Base-by-base conservation (phyloP, 2,888 invertebrate genomes). In the Octonoba sinensis region DNA sequence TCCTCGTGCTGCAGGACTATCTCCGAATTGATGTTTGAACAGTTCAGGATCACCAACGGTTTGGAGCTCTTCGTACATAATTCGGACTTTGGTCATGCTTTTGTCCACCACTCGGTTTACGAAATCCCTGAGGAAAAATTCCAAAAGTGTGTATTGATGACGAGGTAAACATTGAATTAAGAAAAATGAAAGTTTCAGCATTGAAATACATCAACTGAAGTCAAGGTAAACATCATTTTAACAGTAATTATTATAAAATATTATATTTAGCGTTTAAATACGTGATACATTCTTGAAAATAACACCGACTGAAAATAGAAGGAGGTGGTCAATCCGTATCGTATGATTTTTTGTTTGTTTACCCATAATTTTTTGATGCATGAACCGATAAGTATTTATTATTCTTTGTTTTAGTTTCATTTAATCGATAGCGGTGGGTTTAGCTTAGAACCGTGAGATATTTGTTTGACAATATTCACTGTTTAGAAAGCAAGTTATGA, bases 21-120 rank as follows among this genome's bases (percentile, higher is more conserved):
- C 79, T 0, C 82, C 83, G 15, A 83, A 77, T 3, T 85, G 85
- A 24, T 73, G 77, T 64, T 83, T 79, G 75, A 84, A 85, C 8
- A 85, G 75, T 20, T 84, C 85, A 12, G 85, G 85, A 79, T 85
- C 85, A 12, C 81, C 84, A 22, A 85, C 85, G 0, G 85, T 85
- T 18, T 85, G 85, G n/a, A 85, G 57, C 46, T 85, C 85, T 54
- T 85, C 85, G 44, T 85, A 85, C 83, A 85, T 84, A 15, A 85
- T 73, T 44, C 79, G 82, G 3, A 85, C 83, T 59, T 79, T 84
- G 22, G 60, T 74, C 69, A 84, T 84, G 36, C 84, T 84, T 18
- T 84, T 82, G 47, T 85, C 84, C 11, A 85, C 84, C 13, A 83
- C 84, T 6, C 74, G 62, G 49, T 83, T 85, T 13, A 85, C 84